These are phyloP conservation scores for Adoxophyes honmai DNA, from an alignment of 1,140 invertebrate species.

Conservation along the genomic window DNA sequence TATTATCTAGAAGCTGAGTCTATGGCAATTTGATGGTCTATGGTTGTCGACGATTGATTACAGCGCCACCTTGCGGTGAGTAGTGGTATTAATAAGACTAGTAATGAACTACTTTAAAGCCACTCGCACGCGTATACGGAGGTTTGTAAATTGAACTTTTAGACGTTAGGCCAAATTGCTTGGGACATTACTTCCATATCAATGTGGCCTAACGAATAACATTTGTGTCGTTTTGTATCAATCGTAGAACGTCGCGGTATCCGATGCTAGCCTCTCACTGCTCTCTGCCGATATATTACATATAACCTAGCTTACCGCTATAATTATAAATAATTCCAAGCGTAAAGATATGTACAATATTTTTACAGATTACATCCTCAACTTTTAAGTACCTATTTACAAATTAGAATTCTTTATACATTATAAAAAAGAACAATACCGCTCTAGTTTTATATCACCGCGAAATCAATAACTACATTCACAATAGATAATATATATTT, in stretches of 20 bases:
- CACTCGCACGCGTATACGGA: neutral
- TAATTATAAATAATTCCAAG: conserved; percentile 72
- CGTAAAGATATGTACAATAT: conserved; percentile 77
- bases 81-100: neutral
- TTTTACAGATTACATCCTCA: conserved; percentile 70
- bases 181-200: neutral
- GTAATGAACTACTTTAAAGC: neutral
- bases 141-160: neutral
- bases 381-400: conserved; percentile 75
- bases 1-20: conserved; percentile 51
- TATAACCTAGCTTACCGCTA: conserved; percentile 37
- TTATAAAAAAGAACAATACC: conserved; percentile 73
- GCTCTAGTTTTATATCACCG: conserved; percentile 71
- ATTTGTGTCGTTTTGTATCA: conserved; percentile 42
- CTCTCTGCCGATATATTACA: conserved; percentile 50
- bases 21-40: conserved; percentile 15
- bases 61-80: no score
- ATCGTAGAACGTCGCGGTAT: conserved; percentile 32
- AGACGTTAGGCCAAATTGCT: neutral
- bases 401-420: conserved; percentile 77
- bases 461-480: conserved; percentile 74
- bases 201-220: neutral
- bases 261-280: conserved; percentile 25
- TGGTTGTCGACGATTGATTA: no score
- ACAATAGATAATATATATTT: conserved; percentile 69